phyloP scores from a whole-genome alignment of 2,113 vertebrate genomes.

The Chamaetylas fuelleborni region DNA sequence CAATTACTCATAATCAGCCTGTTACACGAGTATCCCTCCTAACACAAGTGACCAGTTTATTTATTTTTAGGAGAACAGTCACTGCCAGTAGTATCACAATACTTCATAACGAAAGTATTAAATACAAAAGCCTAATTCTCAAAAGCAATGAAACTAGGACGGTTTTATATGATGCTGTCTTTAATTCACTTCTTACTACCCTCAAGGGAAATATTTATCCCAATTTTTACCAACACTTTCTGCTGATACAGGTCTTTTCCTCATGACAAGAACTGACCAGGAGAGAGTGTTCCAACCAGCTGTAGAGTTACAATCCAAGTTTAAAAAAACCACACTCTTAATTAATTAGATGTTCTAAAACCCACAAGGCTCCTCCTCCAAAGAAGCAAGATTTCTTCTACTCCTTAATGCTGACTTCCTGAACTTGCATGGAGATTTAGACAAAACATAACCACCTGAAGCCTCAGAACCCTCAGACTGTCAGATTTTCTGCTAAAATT shows the following conservation, averaged over 20 bases:
- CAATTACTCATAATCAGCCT: background rate
- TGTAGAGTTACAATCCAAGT: background rate
- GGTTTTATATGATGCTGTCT: background rate
- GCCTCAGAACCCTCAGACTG: background rate
- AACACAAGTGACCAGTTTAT: background rate
- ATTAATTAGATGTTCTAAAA: background rate
- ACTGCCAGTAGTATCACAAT: background rate
- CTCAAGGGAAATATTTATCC: slow-evolving; percentile 9
- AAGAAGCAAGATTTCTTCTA: background rate
- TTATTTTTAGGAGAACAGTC: background rate
- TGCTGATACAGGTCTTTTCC: background rate
- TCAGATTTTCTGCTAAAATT: slow-evolving; percentile 11
- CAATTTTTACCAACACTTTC: background rate
- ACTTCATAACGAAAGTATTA: background rate
- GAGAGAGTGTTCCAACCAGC: background rate
- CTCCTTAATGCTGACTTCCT: background rate
- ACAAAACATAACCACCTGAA: background rate
- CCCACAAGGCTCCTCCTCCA: background rate
- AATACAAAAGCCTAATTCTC: slow-evolving; percentile 21
- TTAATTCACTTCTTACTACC: slow-evolving; percentile 11
- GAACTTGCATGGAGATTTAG: background rate
- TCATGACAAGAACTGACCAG: background rate
- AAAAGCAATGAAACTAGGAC: slow-evolving; percentile 12
- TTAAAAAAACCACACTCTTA: background rate
- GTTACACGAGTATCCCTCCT: background rate